These are phyloP conservation scores for Phacellophora camtschatica DNA, from an alignment of 30 jellyfish, hydroid and myxozoan species.

Conservation along the genomic window DNA sequence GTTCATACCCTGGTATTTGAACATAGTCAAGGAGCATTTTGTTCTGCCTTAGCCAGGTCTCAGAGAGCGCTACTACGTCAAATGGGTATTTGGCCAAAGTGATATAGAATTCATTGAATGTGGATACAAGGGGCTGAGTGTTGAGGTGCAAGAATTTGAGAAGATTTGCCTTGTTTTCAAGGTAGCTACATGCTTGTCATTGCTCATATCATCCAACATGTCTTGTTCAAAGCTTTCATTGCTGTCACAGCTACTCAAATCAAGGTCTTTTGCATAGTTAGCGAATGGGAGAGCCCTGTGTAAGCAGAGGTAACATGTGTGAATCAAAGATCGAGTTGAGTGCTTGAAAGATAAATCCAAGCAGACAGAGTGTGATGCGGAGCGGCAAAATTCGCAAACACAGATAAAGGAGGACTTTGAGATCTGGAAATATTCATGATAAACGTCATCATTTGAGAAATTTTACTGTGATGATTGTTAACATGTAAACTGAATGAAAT, in stretches of 20 bases:
- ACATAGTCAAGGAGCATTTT: not conserved
- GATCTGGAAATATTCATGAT: too few species aligned
- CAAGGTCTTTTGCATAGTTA: not conserved
- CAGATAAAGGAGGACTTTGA: too few species aligned
- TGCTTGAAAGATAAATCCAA: not conserved
- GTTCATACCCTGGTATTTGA: not conserved
- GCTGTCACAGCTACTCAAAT: not conserved
- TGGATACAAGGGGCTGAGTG: not conserved
- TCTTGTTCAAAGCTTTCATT: not conserved
- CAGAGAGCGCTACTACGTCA: not conserved
- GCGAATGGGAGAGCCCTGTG: not conserved
- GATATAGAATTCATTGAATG: constrained; percentile 6
- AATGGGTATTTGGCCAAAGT: not conserved
- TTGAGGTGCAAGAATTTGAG: constrained; percentile 1
- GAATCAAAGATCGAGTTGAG: not conserved
- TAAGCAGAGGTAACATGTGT: not conserved
- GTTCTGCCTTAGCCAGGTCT: constrained; percentile 8
- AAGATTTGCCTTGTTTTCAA: not conserved
- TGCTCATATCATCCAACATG: not conserved
- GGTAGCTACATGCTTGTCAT: not conserved
- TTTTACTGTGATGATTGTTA: too few species aligned
- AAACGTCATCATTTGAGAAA: too few species aligned
- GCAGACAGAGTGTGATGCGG: not conserved
- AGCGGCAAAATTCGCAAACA: not conserved
- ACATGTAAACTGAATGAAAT: too few species aligned